Evolutionary conservation across 2,888 invertebrate species (phyloP), one percentile per base, ranked within the genome.

Genomic region (Sarcophaga rosellei): DNA sequence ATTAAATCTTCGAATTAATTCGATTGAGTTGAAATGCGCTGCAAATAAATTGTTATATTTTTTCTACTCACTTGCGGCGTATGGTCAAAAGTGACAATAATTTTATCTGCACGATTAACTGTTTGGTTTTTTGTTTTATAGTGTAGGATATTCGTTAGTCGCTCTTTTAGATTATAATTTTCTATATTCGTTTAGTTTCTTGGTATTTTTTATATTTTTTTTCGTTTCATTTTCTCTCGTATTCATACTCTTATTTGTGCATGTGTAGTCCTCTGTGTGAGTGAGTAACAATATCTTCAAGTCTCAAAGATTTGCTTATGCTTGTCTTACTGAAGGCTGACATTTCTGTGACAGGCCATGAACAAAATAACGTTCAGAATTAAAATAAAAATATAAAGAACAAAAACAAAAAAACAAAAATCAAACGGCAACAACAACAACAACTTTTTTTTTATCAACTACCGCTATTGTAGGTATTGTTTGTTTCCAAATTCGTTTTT

Each of bases 301-400:
- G 84, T 85, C 81, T 84, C 79, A 62, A 87, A 84, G 84, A 86
- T 88, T 88, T 88, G 82, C 88, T 88, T 88, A 86, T 86, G 76
- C 81, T 72, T 87, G 84, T 81, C 84, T 87, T 88, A 90, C 90
- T 88, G 85, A 87, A 85, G 91, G 89, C 90, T 91, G 92, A 91
- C 91, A 91, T 90, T 91, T 90, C 78, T 91, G 88, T 91, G 91
- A 91, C 91, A 91, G 89, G 87, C 90, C 89, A 90, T 90, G 90
- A 90, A 89, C 90, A 91, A 90, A 84, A 70, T 65, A 65, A 47
- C 44, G 63, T 47, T 70, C 57, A 45, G 23, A 59, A 69, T 87
- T 86, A 88, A 88, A 87, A 89, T 88, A 89, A 89, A 69, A n/a
- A n/a, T n/a, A n/a, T n/a, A n/a, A n/a, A 76, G 74, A 76, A 77